Conservation (phyloP, 2,888 invertebrate genomes). For the Agrilus biguttatus region DNA sequence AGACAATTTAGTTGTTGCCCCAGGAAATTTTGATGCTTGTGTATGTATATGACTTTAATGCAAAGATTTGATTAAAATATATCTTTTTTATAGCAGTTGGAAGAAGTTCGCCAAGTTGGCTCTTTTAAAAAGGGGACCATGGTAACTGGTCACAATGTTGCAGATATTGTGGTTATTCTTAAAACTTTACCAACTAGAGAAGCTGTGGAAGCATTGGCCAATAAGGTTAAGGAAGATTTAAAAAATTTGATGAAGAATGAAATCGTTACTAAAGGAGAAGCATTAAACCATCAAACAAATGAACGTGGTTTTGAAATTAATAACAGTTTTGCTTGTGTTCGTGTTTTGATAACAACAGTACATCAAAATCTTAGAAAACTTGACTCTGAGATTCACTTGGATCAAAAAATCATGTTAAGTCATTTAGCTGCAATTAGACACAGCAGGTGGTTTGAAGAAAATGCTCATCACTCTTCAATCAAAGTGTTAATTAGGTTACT, state of each 20-base stretch:
- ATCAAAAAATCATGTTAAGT: slow-evolving; percentile 65
- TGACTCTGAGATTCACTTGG: slow-evolving; percentile 72
- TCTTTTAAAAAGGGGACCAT: slow-evolving; percentile 98
- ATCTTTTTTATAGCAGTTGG: slow-evolving; percentile 52
- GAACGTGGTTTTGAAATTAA: slow-evolving; percentile 82
- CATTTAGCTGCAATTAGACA: slow-evolving; percentile 91
- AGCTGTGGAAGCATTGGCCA: slow-evolving; percentile 82
- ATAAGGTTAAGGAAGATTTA: slow-evolving; percentile 77
- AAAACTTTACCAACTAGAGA: slow-evolving; percentile 94
- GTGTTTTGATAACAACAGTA: slow-evolving; percentile 85
- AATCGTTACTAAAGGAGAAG: slow-evolving; percentile 45
- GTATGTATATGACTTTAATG: slow-evolving; percentile 43
- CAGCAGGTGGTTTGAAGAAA: slow-evolving; percentile 96
- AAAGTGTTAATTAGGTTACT: slow-evolving; percentile 83
- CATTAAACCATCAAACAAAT: slow-evolving; percentile 39
- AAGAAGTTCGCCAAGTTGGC: slow-evolving; percentile 93
- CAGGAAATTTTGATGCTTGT: slow-evolving; percentile 88
- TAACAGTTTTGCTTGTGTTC: slow-evolving; percentile 70
- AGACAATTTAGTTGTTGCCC: slow-evolving; percentile 87
- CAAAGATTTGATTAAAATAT: slow-evolving; percentile 1
- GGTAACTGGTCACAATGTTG: slow-evolving; percentile 88
- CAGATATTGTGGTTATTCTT: slow-evolving; percentile 91
- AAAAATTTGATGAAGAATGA: slow-evolving; percentile 53
- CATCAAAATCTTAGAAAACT: slow-evolving; percentile 87
- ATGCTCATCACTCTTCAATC: slow-evolving; percentile 91